Evolutionary conservation across 2,797 vertebrate species (phyloP).

Genomic region (Falco rusticolus): DNA sequence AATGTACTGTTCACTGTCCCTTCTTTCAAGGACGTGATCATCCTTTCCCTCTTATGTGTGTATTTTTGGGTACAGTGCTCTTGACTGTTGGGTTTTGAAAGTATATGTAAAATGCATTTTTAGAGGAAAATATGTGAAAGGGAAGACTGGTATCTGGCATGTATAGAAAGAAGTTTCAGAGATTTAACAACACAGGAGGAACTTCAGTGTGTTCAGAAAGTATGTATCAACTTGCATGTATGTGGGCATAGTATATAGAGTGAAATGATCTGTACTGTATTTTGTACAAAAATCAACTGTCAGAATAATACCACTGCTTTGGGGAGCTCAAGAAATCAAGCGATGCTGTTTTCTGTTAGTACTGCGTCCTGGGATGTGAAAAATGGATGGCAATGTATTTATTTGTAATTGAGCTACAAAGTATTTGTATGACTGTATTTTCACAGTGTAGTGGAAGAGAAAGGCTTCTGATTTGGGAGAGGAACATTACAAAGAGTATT

Average conservation of each 20-base stretch:
- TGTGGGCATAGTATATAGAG: background rate
- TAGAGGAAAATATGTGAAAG: background rate
- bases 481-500: background rate
- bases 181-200: background rate
- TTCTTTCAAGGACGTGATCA: background rate
- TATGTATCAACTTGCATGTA: background rate
- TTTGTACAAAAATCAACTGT: background rate
- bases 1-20: background rate
- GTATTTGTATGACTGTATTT: background rate
- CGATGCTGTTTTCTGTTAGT: background rate
- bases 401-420: background rate
- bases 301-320: background rate
- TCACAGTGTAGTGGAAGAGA: background rate
- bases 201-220: background rate
- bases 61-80: background rate
- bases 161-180: background rate
- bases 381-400: background rate
- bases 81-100: background rate
- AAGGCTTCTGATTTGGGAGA: background rate
- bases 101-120: background rate
- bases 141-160: background rate
- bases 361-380: background rate
- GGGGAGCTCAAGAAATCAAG: background rate
- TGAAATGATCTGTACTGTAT: background rate
- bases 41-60: background rate